These are phyloP conservation scores for Cybosia mesomella DNA, from an alignment of 2,888 invertebrate species.

Conservation along the genomic window DNA sequence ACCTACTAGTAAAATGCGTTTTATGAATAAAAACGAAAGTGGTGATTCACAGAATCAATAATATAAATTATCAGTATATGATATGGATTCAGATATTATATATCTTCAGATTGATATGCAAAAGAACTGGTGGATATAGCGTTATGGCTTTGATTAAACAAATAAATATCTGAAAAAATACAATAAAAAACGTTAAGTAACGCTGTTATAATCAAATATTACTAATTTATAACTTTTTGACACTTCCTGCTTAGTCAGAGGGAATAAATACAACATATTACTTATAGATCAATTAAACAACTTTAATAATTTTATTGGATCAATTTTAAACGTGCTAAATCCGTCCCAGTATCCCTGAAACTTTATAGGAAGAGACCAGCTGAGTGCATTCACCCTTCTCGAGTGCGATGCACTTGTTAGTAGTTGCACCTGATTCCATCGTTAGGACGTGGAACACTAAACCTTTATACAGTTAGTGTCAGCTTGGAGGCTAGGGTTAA, in stretches of 20 bases:
- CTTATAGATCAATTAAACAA: neutral
- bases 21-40: neutral
- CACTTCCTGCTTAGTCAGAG: neutral
- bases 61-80: neutral
- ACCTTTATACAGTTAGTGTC: conserved; percentile 48
- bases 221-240: neutral
- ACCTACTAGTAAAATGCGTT: neutral
- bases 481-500: conserved; percentile 44
- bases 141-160: neutral
- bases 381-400: conserved; percentile 64
- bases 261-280: neutral
- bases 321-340: conserved; percentile 26
- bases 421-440: conserved; percentile 60
- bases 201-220: neutral
- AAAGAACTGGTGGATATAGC: neutral
- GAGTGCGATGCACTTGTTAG: conserved; percentile 70
- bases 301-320: neutral
- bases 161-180: conserved; percentile 1
- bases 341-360: conserved; percentile 53
- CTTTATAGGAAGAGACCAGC: conserved; percentile 57
- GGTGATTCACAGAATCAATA: neutral
- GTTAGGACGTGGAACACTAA: conserved; percentile 57
- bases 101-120: neutral
- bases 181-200: neutral
- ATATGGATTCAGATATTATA: neutral